Percentiles rank a stretch among this genome's conserved stretches.
These are phyloP conservation scores for Scytalopus superciliaris DNA, from an alignment of 2,113 vertebrate species.

Conservation along the genomic window DNA sequence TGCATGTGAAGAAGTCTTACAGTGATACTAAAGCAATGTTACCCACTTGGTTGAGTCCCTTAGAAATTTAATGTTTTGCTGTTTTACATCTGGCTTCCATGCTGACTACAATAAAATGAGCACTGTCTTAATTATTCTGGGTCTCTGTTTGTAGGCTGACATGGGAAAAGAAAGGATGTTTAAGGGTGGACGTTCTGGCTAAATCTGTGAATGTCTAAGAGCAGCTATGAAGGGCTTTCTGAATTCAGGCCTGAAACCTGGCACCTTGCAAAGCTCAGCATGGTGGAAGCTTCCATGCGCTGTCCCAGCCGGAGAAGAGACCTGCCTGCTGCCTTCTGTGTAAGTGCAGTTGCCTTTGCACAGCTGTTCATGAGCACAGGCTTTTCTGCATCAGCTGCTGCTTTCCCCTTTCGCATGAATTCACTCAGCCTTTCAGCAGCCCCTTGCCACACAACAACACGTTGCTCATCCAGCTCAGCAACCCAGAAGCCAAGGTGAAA, in stretches of 20 bases:
- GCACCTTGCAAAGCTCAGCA: background rate
- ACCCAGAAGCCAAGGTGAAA: background rate
- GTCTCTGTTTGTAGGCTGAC: slow-evolving; percentile 37
- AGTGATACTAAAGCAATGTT: slow-evolving; percentile 28
- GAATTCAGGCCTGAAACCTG: background rate
- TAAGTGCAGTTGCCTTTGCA: background rate
- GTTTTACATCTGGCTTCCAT: slow-evolving; percentile 63
- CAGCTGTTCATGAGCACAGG: background rate
- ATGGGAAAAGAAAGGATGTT: background rate
- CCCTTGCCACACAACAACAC: background rate
- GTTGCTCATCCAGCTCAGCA: background rate
- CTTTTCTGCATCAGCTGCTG: background rate
- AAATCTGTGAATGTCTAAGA: background rate
- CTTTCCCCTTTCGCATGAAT: background rate
- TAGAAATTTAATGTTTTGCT: slow-evolving; percentile 57
- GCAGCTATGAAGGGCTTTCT: background rate
- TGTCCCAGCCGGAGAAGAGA: background rate
- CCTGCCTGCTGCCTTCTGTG: background rate
- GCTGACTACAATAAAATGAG: slow-evolving; percentile 58
- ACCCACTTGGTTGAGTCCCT: background rate
- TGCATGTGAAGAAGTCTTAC: slow-evolving; percentile 53
- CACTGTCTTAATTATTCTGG: slow-evolving; percentile 47
- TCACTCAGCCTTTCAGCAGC: background rate
- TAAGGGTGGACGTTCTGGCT: background rate
- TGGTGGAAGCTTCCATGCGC: background rate